phyloP scores from a whole-genome alignment of 1,140 invertebrate genomes.

The Brachionus asplanchnoidis region DNA sequence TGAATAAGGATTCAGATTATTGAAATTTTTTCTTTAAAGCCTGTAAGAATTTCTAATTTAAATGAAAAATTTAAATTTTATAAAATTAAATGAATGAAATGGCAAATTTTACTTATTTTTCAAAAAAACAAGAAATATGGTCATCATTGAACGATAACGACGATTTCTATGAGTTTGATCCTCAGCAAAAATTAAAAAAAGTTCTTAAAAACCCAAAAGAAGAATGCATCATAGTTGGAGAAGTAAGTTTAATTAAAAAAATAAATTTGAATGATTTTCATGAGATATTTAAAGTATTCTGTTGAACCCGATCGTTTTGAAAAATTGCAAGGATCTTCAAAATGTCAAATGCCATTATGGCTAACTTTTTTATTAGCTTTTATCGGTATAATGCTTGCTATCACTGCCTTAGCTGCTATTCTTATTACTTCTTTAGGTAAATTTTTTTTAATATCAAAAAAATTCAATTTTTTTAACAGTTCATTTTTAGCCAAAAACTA shows the following conservation, averaged over 20 bases:
- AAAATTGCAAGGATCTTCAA: background rate
- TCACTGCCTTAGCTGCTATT: background rate
- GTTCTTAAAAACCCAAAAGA: background rate
- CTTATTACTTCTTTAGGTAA: background rate
- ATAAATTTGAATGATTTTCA: no score
- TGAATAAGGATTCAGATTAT: background rate
- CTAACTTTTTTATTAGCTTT: background rate
- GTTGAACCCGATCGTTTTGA: background rate
- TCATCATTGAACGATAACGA: background rate
- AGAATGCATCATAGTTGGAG: background rate
- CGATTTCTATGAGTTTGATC: background rate
- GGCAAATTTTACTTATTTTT: background rate
- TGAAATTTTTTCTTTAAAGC: background rate
- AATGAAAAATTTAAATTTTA: background rate
- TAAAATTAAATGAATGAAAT: background rate
- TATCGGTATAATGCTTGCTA: background rate
- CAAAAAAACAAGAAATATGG: background rate
- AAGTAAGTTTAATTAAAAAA: background rate
- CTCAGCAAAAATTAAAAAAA: background rate
- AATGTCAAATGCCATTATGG: slow-evolving; percentile 7
- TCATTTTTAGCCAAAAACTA: background rate
- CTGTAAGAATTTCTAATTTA: background rate
- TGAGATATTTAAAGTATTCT: background rate
- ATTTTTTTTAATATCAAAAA: background rate
- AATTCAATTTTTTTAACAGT: background rate